Evolutionary conservation across 2,113 vertebrate genomes (phyloP).

Genomic region (Procavia capensis): DNA sequence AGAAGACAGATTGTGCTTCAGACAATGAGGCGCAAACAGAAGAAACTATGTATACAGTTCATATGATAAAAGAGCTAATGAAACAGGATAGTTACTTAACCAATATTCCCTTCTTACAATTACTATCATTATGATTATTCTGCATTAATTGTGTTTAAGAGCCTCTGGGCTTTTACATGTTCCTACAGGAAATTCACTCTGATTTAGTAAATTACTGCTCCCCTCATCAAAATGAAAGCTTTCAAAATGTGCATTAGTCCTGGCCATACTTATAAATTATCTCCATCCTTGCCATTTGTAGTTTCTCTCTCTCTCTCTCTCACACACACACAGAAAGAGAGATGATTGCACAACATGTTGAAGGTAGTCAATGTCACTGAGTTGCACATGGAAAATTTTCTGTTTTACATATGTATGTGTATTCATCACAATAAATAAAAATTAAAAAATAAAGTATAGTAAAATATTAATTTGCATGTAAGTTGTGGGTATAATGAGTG

Average conservation of each 20-base stretch:
- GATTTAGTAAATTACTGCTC: slow-evolving; percentile 58
- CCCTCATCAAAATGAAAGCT: slow-evolving; percentile 58
- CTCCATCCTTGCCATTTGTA: not conserved
- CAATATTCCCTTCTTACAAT: slow-evolving; percentile 31
- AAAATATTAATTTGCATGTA: too few relatives aligned
- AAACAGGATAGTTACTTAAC: slow-evolving; percentile 51
- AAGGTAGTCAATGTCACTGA: too few relatives aligned
- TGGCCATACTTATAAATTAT: not conserved
- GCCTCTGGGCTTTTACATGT: not conserved
- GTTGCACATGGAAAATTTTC: too few relatives aligned
- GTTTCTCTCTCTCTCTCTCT: too few relatives aligned
- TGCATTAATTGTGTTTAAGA: slow-evolving; percentile 44
- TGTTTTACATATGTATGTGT: too few relatives aligned
- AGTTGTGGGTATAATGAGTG: too few relatives aligned
- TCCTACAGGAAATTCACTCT: slow-evolving; percentile 5
- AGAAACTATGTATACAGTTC: not conserved
- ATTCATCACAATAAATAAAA: too few relatives aligned
- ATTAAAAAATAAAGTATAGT: too few relatives aligned
- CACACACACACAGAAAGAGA: too few relatives aligned
- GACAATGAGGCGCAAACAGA: not conserved
- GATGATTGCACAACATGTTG: too few relatives aligned
- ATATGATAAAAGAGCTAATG: not conserved
- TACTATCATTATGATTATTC: slow-evolving; percentile 57
- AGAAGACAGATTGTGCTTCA: not conserved
- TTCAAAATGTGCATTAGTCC: slow-evolving; percentile 57